phyloP scores from a whole-genome alignment of 1,140 invertebrate genomes.

The Lepidurus packardi region DNA sequence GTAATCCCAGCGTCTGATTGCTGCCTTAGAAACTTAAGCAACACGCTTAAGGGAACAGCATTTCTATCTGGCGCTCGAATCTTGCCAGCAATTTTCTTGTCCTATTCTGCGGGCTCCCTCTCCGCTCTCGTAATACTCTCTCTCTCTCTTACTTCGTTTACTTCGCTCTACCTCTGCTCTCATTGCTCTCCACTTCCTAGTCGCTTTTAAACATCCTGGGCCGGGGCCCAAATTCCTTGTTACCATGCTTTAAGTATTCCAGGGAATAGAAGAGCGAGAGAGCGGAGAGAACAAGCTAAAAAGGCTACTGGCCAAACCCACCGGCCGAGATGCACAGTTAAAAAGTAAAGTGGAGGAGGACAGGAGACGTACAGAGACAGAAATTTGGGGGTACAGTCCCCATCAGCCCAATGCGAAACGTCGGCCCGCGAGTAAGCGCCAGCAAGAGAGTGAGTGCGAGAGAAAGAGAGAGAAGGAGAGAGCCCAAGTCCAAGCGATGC shows the following conservation, averaged over 20 bases:
- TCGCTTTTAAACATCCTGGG: neutral
- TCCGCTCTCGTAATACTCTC: too few relatives aligned
- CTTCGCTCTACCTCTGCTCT: neutral
- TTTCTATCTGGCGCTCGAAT: neutral
- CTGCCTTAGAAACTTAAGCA: slow-evolving; percentile 21
- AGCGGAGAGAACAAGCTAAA: too few relatives aligned
- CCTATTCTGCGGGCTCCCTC: neutral
- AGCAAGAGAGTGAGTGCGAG: too few relatives aligned
- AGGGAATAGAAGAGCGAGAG: neutral
- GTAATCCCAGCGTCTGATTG: slow-evolving; percentile 16
- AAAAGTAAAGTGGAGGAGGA: too few relatives aligned
- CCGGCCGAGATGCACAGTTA: too few relatives aligned
- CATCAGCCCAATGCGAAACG: neutral
- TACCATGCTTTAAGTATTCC: neutral
- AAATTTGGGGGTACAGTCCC: neutral
- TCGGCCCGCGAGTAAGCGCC: too few relatives aligned
- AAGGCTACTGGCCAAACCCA: too few relatives aligned
- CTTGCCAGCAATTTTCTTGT: neutral
- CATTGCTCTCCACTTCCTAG: neutral
- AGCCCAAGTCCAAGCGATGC: neutral
- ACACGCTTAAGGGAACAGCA: slow-evolving; percentile 2
- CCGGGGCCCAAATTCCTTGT: neutral
- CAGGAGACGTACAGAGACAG: neutral
- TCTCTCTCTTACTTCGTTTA: too few relatives aligned
- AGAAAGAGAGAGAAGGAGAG: too few relatives aligned